phyloP scores from a whole-genome alignment of 2,888 invertebrate species.

The Pseudoips prasinana region DNA sequence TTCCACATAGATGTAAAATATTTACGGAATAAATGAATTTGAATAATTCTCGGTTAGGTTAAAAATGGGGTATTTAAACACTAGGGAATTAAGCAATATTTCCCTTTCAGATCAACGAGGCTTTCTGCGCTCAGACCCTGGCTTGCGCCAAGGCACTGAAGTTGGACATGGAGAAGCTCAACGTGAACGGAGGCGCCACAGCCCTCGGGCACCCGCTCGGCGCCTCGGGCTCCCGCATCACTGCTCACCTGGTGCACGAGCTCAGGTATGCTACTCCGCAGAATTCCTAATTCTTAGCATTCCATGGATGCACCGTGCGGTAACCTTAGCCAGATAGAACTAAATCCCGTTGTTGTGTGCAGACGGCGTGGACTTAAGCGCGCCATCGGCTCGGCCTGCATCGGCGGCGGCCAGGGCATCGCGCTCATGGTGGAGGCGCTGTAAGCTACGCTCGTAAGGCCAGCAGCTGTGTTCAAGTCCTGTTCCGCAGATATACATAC shows the following conservation, averaged over 20 bases:
- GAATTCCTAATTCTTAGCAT: too few species aligned
- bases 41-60: too few species aligned
- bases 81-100: too few species aligned
- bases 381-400: constrained; percentile 97
- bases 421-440: constrained; percentile 93
- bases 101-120: constrained; percentile 99
- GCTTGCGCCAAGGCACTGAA: constrained; percentile 95
- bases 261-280: too few species aligned
- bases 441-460: constrained; percentile 50
- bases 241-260: constrained; percentile 94
- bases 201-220: constrained; percentile 98
- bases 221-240: constrained; percentile 97
- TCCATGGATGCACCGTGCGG: too few species aligned
- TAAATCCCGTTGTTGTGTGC: too few species aligned
- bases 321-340: too few species aligned
- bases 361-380: constrained; percentile 93
- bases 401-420: constrained; percentile 99
- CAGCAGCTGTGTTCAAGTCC: too few species aligned
- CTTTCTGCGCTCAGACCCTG: constrained; percentile 97
- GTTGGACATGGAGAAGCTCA: constrained; percentile 92
- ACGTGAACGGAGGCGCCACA: constrained; percentile 98
- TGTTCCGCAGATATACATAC: too few species aligned
- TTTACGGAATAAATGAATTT: too few species aligned
- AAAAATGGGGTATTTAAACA: too few species aligned
- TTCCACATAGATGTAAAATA: too few species aligned